Conservation (phyloP, 2,797 vertebrate genomes). For the Intellagama lesueurii region DNA sequence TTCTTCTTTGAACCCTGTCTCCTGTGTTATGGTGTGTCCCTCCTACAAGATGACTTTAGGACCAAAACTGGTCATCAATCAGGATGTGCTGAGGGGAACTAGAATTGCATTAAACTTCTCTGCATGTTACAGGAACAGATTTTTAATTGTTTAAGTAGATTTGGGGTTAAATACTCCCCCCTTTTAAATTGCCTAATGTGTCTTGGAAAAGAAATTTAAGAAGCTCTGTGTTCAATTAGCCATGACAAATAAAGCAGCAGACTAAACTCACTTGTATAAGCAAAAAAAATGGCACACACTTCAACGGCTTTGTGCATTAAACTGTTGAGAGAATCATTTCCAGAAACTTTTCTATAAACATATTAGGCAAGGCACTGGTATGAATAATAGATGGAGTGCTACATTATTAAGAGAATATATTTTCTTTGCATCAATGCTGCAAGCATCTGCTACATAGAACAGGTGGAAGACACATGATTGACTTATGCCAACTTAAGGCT, state of each 20-base stretch:
- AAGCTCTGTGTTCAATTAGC: slow-evolving; percentile 22
- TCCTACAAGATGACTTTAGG: neutral
- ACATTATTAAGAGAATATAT: slow-evolving; percentile 40
- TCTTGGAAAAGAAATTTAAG: neutral
- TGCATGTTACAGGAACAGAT: slow-evolving; percentile 35
- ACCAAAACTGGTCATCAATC: slow-evolving; percentile 5
- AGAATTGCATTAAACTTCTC: slow-evolving; percentile 2
- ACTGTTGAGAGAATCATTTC: slow-evolving; percentile 49
- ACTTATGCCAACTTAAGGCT: neutral
- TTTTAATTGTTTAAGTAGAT: slow-evolving; percentile 22
- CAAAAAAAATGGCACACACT: slow-evolving; percentile 30
- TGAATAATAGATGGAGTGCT: slow-evolving; percentile 24
- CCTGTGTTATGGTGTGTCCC: neutral
- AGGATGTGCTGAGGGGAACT: slow-evolving; percentile 20
- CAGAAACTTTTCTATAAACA: slow-evolving; percentile 23
- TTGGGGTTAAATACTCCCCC: neutral
- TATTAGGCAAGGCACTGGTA: slow-evolving; percentile 48
- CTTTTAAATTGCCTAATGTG: slow-evolving; percentile 27
- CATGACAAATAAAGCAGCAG: slow-evolving; percentile 39
- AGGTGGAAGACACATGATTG: neutral
- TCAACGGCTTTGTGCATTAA: slow-evolving; percentile 33
- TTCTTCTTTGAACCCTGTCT: slow-evolving; percentile 13
- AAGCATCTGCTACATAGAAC: neutral
- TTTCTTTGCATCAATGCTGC: slow-evolving; percentile 42
- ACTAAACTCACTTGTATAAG: slow-evolving; percentile 44